Conservation (phyloP, 2,888 invertebrate species). For the Masnerella sp. region DNA sequence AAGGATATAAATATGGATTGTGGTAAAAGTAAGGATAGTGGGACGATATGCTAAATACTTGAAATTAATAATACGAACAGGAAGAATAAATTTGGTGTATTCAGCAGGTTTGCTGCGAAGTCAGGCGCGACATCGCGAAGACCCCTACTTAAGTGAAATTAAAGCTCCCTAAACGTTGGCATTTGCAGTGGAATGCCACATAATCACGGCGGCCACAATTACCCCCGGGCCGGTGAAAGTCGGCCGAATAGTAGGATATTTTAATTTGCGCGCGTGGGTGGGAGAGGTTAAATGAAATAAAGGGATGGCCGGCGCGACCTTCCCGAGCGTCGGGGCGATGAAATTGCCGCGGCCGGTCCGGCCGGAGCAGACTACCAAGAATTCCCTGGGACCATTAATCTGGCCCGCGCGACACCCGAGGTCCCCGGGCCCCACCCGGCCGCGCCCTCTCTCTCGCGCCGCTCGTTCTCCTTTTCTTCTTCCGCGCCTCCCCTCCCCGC, state of each 20-base stretch:
- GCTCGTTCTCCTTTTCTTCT: slow-evolving; percentile 15
- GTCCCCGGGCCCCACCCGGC: slow-evolving; percentile 53
- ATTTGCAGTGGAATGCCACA: slow-evolving; percentile 7
- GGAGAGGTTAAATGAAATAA: slow-evolving; percentile 42
- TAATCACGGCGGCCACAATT: slow-evolving; percentile 18
- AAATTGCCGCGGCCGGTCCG: slow-evolving; percentile 61
- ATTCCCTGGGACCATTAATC: slow-evolving; percentile 75
- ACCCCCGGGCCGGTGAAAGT: background rate
- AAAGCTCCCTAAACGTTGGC: slow-evolving; percentile 12
- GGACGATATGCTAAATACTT: too few relatives aligned
- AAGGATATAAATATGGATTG: too few relatives aligned
- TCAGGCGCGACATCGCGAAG: background rate
- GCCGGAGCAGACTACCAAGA: slow-evolving; percentile 71
- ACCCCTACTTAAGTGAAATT: slow-evolving; percentile 10
- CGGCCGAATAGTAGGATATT: slow-evolving; percentile 22
- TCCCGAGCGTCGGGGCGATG: slow-evolving; percentile 59
- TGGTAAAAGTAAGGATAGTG: too few relatives aligned
- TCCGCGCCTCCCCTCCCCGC: slow-evolving; percentile 16
- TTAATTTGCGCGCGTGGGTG: slow-evolving; percentile 31
- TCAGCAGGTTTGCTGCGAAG: too few relatives aligned
- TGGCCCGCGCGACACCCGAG: slow-evolving; percentile 73
- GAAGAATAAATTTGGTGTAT: too few relatives aligned
- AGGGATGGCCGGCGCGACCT: slow-evolving; percentile 55
- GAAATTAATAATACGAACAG: too few relatives aligned
- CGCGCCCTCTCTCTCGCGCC: slow-evolving; percentile 52